Conservation (phyloP, 2,113 vertebrate genomes). For the Baryphthengus martii region DNA sequence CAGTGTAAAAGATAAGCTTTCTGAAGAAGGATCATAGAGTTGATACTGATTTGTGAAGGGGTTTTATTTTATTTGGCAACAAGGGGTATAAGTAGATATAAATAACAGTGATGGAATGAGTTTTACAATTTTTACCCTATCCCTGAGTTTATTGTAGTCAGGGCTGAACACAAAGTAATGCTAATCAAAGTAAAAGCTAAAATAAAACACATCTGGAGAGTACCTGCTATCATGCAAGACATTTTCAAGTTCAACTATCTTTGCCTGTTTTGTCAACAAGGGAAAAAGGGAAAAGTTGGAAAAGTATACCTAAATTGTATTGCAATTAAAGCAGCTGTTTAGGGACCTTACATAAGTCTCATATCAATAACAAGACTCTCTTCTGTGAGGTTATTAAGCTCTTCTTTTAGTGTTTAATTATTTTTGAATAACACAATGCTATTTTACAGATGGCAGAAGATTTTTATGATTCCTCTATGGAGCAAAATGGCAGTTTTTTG, state of each 20-base stretch:
- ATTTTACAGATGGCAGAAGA: conserved; percentile 85
- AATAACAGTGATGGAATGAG: background rate
- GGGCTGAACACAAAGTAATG: background rate
- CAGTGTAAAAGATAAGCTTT: background rate
- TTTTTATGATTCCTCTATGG: conserved; percentile 88
- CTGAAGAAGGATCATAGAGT: background rate
- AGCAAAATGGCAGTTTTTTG: conserved; percentile 84
- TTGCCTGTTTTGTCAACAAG: background rate
- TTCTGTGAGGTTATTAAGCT: background rate
- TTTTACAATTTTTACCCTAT: background rate
- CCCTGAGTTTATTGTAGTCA: background rate
- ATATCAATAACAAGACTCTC: background rate
- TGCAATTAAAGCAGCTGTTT: background rate
- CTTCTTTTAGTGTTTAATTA: background rate
- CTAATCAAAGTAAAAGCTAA: background rate
- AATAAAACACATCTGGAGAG: background rate
- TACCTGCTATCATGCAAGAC: background rate
- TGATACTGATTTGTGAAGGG: background rate
- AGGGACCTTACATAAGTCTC: background rate
- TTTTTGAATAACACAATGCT: conserved; percentile 24
- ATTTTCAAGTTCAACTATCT: background rate
- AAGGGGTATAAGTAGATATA: background rate
- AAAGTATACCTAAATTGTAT: background rate
- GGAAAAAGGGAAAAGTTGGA: background rate
- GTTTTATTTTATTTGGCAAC: background rate